These are phyloP conservation scores for Eilema griseolum DNA, from an alignment of 2,888 invertebrate species.

Conservation along the genomic window DNA sequence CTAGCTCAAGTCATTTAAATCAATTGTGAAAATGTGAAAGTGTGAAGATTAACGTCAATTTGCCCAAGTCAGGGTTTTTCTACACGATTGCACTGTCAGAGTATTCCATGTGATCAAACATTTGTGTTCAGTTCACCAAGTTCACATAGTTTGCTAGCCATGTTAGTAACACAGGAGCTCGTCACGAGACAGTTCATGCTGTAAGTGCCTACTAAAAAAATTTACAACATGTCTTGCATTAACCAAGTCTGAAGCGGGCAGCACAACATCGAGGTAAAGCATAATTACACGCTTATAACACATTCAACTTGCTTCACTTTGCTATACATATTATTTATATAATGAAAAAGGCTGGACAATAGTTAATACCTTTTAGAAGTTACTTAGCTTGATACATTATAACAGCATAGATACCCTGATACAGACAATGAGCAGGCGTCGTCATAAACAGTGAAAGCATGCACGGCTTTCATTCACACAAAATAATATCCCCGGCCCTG, in stretches of 20 bases:
- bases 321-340: neutral
- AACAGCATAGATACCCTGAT: neutral
- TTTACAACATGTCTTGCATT: neutral
- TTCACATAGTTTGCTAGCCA: neutral
- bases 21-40: too few relatives aligned
- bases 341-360: neutral
- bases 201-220: neutral
- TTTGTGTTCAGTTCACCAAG: neutral
- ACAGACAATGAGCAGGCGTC: neutral
- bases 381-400: neutral
- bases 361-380: neutral
- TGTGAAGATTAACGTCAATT: too few relatives aligned
- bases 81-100: neutral
- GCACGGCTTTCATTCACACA: neutral
- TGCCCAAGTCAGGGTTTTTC: neutral
- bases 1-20: too few relatives aligned
- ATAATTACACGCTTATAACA: neutral
- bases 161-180: neutral
- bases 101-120: neutral
- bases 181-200: neutral
- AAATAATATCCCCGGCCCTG: neutral
- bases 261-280: neutral
- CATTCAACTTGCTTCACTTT: neutral
- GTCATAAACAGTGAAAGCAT: neutral
- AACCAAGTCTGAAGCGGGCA: neutral